A percentile compares a stretch with the other conserved stretches of the same genome.
Conservation (phyloP, 2,113 vertebrate species). For the Oreochromis niloticus region DNA sequence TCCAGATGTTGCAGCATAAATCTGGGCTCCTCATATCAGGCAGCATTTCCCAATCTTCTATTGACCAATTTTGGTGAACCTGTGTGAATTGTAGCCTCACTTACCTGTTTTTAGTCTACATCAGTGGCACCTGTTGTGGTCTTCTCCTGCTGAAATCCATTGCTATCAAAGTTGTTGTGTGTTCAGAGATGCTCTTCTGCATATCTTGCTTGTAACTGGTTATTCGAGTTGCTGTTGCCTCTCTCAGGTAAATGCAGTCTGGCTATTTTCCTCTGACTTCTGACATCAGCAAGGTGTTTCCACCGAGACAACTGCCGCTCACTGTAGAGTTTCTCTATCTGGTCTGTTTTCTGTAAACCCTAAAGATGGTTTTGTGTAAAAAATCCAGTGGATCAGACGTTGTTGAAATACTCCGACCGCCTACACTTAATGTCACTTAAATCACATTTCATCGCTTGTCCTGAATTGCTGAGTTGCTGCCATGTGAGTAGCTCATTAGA, state of each 20-base stretch:
- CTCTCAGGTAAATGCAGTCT: not conserved
- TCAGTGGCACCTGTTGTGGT: not conserved
- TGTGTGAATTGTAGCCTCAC: not conserved
- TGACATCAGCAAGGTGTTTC: not conserved
- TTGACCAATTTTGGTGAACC: not conserved
- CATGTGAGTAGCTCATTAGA: not conserved
- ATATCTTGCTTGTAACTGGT: not conserved
- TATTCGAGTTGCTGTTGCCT: not conserved
- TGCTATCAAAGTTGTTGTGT: fast-evolving
- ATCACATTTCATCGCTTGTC: not conserved
- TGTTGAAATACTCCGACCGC: not conserved
- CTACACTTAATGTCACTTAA: not conserved
- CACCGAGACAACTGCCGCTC: not conserved
- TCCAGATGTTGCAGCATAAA: not conserved
- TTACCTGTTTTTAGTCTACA: fast-evolving
- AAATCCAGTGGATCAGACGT: not conserved
- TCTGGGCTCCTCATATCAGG: not conserved
- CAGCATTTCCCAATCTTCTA: not conserved
- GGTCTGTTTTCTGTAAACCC: not conserved
- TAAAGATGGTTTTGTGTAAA: not conserved
- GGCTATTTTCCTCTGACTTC: not conserved
- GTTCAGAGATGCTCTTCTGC: not conserved
- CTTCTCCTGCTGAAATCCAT: not conserved
- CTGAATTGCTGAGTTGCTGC: not conserved
- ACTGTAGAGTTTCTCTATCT: not conserved